These are phyloP conservation scores for Plutella xylostella DNA, from an alignment of 2,888 invertebrate species.

Conservation along the genomic window DNA sequence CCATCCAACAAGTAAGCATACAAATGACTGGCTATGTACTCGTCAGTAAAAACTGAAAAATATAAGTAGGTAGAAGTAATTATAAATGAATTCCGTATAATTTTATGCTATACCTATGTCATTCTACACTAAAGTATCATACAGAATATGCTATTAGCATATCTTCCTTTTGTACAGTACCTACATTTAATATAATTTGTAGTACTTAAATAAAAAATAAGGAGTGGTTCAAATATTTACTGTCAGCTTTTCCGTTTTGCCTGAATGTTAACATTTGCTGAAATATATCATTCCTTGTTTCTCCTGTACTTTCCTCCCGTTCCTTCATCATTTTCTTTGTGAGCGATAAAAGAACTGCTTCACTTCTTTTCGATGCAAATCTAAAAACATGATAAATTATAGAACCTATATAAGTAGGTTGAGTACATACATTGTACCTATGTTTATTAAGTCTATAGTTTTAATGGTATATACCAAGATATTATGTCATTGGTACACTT, in stretches of 20 bases:
- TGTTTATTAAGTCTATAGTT: too few species aligned
- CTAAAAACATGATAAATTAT: too few species aligned
- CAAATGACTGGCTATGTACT: conserved; percentile 25
- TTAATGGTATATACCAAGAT: too few species aligned
- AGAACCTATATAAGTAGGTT: too few species aligned
- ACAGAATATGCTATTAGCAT: too few species aligned
- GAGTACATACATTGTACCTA: too few species aligned
- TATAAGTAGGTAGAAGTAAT: too few species aligned
- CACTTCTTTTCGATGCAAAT: conserved; percentile 13
- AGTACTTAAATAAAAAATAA: not conserved
- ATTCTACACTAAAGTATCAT: too few species aligned
- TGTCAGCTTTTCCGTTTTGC: conserved; percentile 9
- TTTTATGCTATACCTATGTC: too few species aligned
- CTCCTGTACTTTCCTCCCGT: not conserved
- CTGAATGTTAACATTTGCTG: conserved; percentile 12
- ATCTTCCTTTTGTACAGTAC: too few species aligned
- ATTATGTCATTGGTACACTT: too few species aligned
- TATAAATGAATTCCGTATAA: too few species aligned
- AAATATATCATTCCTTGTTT: conserved; percentile 14
- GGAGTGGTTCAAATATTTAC: conserved; percentile 1
- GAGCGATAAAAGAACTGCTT: conserved; percentile 10
- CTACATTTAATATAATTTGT: not conserved
- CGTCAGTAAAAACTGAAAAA: conserved; percentile 19
- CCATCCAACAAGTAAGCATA: conserved; percentile 26
- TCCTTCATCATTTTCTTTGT: conserved; percentile 14